Conservation (phyloP, 2,113 vertebrate genomes). For the Sylvilagus bachmani region DNA sequence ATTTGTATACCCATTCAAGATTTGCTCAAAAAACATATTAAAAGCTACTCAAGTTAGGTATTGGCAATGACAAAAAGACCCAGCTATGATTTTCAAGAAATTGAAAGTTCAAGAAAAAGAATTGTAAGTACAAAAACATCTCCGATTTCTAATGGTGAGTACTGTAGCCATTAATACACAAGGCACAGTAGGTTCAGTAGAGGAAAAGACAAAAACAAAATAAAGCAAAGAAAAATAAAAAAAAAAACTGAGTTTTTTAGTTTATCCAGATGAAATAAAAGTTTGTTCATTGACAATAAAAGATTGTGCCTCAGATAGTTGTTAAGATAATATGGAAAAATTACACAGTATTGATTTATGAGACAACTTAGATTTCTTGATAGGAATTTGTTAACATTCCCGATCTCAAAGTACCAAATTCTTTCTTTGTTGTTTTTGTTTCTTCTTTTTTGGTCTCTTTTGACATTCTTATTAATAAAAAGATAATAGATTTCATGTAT, state of each 20-base stretch:
- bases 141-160: not conserved
- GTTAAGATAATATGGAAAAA: not conserved
- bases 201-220: not conserved
- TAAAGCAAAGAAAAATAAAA: not conserved
- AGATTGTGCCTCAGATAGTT: not conserved
- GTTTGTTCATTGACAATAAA: not conserved
- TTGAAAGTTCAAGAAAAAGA: not conserved
- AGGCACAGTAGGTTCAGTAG: not conserved
- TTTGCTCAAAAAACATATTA: not conserved
- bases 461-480: no score
- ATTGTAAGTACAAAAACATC: not conserved
- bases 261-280: not conserved
- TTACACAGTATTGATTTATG: not conserved
- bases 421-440: not conserved
- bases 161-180: not conserved
- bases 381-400: slow-evolving; percentile 6
- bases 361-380: not conserved
- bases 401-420: not conserved
- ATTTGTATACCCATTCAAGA: not conserved
- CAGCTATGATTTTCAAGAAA: not conserved
- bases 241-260: not conserved
- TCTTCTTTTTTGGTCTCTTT: no score
- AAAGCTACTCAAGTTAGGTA: not conserved
- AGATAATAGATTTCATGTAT: no score
- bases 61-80: not conserved